Base-by-base conservation (phyloP, 1,140 invertebrate genomes). In the Procambarus clarkii region DNA sequence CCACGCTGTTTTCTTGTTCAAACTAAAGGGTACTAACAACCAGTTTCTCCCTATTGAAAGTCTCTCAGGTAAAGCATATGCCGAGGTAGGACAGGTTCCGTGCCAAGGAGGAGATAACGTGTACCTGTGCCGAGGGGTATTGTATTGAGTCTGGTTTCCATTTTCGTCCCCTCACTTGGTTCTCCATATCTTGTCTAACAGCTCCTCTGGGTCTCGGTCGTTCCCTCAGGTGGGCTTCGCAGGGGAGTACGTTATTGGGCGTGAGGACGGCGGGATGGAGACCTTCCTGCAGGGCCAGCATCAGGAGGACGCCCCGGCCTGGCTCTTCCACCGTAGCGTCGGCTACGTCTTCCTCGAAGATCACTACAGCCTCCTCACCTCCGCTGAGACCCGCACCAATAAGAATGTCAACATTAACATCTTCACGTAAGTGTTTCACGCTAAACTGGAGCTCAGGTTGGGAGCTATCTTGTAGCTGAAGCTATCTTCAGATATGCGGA, bases 331-430 rank as follows among this genome's bases (percentile, higher is more conserved):
- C n/a, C 71, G 85, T 1, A 60, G 45, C 4, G 24, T 87, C 3
- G 76, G 76, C 2, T 87, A 78, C 85, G 85, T 87, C 4, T 87
- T 77, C 50, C 13, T 87, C 46, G n/a, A 87, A 9, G 21, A 34
- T 0, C 45, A 87, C 24, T 21, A 78, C 9, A 9, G 0, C 2
- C 54, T 87, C 15, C 34, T 48, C n/a, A 46, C 50, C 24, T 21
- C n/a, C 54, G 84, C 71, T 21, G 18, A 34, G 2, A 21, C 84
- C 2, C 69, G n/a, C 15, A 11, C 71, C 9, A 44, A 76, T 24
- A 64, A 64, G 4, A 13, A n/a, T 2, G 21, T 50, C 11, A 15
- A 48, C n/a, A n/a, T 86, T 74, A 58, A 86, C n/a, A n/a, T 87
- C 4, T 79, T 87, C 24, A 87, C 54, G 85, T 87, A 74, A 79